Conservation (phyloP, 53 echinoderm and acorn worm species). For the Antedon mediterranea region DNA sequence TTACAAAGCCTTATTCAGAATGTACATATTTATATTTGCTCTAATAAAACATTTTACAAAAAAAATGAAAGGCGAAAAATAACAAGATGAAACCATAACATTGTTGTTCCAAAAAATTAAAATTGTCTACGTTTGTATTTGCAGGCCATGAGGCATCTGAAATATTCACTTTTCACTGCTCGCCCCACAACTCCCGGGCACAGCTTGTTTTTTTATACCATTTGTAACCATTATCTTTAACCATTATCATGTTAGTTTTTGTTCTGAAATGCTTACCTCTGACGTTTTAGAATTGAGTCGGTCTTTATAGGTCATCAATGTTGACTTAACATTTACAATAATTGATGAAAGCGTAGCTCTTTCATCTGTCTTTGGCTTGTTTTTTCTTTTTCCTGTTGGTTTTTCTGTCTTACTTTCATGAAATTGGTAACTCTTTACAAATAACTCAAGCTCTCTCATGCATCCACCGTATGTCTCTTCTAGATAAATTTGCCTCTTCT, state of each 20-base stretch:
- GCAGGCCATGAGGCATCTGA: neutral
- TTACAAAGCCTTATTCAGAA: no score
- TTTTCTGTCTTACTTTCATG: slow-evolving; percentile 8
- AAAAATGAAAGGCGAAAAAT: no score
- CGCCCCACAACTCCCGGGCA: no score
- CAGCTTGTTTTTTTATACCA: no score
- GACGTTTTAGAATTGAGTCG: slow-evolving; percentile 51
- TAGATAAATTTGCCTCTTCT: slow-evolving; percentile 76
- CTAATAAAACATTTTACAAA: no score
- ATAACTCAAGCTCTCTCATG: slow-evolving; percentile 84
- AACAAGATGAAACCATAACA: no score
- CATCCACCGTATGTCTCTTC: slow-evolving; percentile 96
- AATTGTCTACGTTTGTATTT: neutral
- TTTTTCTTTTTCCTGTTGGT: slow-evolving; percentile 1
- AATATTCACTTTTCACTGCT: no score
- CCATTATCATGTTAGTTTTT: no score
- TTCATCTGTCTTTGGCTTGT: slow-evolving; percentile 8
- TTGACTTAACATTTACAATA: slow-evolving; percentile 72
- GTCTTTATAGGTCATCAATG: slow-evolving; percentile 63
- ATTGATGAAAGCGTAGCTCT: slow-evolving; percentile 19
- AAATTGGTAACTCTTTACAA: slow-evolving; percentile 60
- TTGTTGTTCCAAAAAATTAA: no score
- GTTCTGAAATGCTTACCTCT: slow-evolving; percentile 43
- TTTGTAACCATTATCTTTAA: no score
- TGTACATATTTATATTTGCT: no score